Evolutionary conservation across 2,888 invertebrate genomes (phyloP).

Genomic region (Leptinotarsa peninsularis): DNA sequence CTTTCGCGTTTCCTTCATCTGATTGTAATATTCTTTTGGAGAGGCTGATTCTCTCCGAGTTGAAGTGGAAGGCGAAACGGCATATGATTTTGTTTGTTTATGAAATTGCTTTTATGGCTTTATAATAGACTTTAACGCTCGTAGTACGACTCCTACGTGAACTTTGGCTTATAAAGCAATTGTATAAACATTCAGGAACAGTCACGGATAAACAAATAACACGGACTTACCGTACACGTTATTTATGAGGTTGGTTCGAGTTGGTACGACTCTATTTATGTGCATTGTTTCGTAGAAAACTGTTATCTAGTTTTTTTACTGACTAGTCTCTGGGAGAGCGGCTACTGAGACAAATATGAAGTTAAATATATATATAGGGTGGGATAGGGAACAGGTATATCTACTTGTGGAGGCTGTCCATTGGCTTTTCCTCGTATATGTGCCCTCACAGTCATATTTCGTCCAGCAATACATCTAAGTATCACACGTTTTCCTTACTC

Average conservation of each 20-base stretch:
- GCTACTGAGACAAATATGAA: not conserved
- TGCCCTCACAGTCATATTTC: no score
- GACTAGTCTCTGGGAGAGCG: not conserved
- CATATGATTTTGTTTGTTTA: constrained; percentile 33
- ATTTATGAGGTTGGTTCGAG: constrained; percentile 13
- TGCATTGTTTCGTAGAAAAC: not conserved
- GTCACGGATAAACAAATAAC: constrained; percentile 19
- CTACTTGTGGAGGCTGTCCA: no score
- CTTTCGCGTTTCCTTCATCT: constrained; percentile 28
- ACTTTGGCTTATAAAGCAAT: constrained; percentile 26
- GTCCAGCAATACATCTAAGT: no score
- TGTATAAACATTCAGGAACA: constrained; percentile 21
- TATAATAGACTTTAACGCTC: constrained; percentile 24
- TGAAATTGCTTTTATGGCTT: constrained; percentile 36
- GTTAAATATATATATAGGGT: no score
- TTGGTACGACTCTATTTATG: constrained; percentile 6
- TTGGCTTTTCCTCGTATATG: no score
- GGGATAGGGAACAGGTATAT: no score
- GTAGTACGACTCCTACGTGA: constrained; percentile 16
- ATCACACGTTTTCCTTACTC: no score
- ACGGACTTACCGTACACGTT: not conserved
- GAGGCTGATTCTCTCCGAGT: constrained; percentile 7
- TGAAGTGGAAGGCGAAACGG: constrained; percentile 28
- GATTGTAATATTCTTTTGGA: constrained; percentile 29
- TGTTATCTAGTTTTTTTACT: not conserved